Evolutionary conservation across 2,797 vertebrate species (phyloP).

Genomic region (Steatocranus sp.): DNA sequence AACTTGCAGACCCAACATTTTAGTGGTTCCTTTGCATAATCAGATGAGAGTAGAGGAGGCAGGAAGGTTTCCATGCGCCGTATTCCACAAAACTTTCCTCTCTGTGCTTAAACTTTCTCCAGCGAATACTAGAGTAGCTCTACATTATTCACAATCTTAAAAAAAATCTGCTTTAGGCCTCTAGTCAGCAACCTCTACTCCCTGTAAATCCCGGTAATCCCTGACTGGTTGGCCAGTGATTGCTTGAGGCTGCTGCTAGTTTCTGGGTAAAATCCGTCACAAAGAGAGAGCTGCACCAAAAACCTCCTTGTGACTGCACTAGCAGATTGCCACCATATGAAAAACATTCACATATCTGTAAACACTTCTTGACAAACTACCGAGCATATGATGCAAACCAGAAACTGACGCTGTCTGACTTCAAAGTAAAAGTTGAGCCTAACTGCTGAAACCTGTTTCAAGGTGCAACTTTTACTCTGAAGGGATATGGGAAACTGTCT

Average conservation of each 20-base stretch:
- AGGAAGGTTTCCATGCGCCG: background rate
- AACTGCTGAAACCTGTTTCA: background rate
- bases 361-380: background rate
- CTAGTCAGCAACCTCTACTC: background rate
- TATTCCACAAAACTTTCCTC: background rate
- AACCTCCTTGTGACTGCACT: background rate
- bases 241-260: background rate
- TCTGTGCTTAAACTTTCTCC: background rate
- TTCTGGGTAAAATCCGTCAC: background rate
- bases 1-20: background rate
- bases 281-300: background rate
- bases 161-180: background rate
- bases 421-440: background rate
- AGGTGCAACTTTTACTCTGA: background rate
- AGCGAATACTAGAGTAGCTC: background rate
- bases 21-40: background rate
- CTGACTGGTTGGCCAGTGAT: background rate
- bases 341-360: background rate
- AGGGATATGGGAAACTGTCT: background rate
- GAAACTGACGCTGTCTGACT: background rate
- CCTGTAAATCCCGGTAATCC: background rate
- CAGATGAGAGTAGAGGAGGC: background rate
- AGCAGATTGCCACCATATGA: background rate
- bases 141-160: background rate
- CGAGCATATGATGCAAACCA: background rate